These are phyloP conservation scores for Atopsyche davidsoni DNA, from an alignment of 1,140 invertebrate species.

Conservation along the genomic window DNA sequence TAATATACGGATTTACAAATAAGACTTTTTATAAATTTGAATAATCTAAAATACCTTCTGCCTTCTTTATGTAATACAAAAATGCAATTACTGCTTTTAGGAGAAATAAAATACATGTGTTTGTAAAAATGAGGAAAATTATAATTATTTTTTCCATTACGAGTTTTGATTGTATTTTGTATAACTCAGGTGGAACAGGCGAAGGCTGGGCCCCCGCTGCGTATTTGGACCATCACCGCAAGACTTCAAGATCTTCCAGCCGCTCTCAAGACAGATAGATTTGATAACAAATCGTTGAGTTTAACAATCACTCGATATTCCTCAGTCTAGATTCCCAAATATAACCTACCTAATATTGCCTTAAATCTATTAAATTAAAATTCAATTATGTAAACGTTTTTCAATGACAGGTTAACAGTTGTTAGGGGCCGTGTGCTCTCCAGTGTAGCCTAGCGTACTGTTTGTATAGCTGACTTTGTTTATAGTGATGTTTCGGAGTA, in stretches of 20 bases:
- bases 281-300: conserved; percentile 14
- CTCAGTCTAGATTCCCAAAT: conserved; percentile 22
- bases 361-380: conserved; percentile 7
- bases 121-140: no score
- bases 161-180: no score
- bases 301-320: conserved; percentile 12
- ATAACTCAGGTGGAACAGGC: conserved; percentile 51
- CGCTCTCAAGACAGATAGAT: conserved; percentile 50
- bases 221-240: conserved; percentile 80
- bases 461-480: background rate
- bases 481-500: background rate
- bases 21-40: no score
- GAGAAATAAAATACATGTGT: no score
- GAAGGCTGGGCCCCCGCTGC: conserved; percentile 93
- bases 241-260: conserved; percentile 60
- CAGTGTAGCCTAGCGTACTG: background rate
- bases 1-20: no score
- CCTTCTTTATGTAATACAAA: no score
- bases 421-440: no score
- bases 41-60: no score
- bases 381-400: background rate
- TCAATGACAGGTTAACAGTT: no score
- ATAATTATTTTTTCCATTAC: no score
- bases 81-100: no score
- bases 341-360: conserved; percentile 10